phyloP scores from a whole-genome alignment of 2,113 vertebrate species.

The Indicator indicator region DNA sequence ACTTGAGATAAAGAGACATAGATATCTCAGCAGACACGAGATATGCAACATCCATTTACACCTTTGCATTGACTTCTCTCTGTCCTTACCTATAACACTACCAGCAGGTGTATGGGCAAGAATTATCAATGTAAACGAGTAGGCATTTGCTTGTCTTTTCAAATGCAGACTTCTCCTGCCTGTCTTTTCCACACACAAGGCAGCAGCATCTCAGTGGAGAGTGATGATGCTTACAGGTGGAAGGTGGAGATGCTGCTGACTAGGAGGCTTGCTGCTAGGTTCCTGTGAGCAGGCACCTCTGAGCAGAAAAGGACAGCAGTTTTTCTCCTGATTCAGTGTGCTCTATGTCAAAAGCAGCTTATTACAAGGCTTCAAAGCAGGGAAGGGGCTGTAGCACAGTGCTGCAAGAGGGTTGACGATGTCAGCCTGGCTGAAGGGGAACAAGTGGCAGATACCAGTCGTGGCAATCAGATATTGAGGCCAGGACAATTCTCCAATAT shows the following conservation, averaged over 20 bases:
- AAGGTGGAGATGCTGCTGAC: neutral
- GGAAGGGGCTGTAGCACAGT: neutral
- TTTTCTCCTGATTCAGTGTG: neutral
- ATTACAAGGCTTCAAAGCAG: neutral
- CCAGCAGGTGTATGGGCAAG: neutral
- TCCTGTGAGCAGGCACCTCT: neutral
- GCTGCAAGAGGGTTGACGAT: accelerated
- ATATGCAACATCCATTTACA: neutral
- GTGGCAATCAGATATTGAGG: neutral
- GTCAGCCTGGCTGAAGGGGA: neutral
- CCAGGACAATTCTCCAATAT: neutral
- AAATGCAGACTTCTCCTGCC: neutral
- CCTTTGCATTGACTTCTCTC: neutral
- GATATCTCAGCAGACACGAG: neutral
- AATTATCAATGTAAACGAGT: neutral
- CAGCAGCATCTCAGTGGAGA: neutral
- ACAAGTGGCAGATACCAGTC: neutral
- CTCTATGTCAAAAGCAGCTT: neutral
- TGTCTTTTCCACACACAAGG: neutral
- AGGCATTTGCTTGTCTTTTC: neutral
- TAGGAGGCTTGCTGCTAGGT: neutral
- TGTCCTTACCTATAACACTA: neutral
- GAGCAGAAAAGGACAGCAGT: neutral
- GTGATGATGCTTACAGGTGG: no score
- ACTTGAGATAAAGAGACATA: neutral